These are phyloP conservation scores for Caerostris extrusa DNA, from an alignment of 1,140 invertebrate genomes.

Conservation along the genomic window DNA sequence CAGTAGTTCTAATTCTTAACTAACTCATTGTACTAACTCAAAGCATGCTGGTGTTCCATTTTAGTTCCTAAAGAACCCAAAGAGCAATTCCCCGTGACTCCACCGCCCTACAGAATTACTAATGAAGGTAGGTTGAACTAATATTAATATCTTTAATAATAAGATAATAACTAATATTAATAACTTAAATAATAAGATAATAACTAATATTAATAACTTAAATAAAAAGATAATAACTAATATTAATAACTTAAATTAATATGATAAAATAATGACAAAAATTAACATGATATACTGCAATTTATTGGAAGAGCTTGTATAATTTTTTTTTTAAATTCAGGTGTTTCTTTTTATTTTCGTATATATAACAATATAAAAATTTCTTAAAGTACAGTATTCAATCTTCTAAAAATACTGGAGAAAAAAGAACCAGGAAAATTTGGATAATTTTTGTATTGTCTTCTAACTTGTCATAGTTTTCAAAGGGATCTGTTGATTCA, in stretches of 20 bases:
- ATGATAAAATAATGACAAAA: too few relatives aligned
- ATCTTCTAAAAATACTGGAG: too few relatives aligned
- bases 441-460: too few relatives aligned
- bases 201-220: background rate
- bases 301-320: too few relatives aligned
- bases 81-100: background rate
- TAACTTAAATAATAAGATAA: background rate
- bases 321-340: too few relatives aligned
- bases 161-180: background rate
- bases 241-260: background rate
- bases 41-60: background rate
- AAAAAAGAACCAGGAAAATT: too few relatives aligned
- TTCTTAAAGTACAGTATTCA: too few relatives aligned
- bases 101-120: background rate
- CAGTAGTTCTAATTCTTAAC: background rate
- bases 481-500: too few relatives aligned
- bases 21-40: background rate
- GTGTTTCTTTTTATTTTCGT: too few relatives aligned
- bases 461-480: too few relatives aligned
- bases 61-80: slow-evolving; percentile 8
- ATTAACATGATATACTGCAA: too few relatives aligned
- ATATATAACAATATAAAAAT: too few relatives aligned
- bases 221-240: background rate
- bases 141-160: background rate
- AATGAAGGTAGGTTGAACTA: slow-evolving; percentile 18